Evolutionary conservation across 2,888 invertebrate species (phyloP).

Genomic region (Buathra laborator): DNA sequence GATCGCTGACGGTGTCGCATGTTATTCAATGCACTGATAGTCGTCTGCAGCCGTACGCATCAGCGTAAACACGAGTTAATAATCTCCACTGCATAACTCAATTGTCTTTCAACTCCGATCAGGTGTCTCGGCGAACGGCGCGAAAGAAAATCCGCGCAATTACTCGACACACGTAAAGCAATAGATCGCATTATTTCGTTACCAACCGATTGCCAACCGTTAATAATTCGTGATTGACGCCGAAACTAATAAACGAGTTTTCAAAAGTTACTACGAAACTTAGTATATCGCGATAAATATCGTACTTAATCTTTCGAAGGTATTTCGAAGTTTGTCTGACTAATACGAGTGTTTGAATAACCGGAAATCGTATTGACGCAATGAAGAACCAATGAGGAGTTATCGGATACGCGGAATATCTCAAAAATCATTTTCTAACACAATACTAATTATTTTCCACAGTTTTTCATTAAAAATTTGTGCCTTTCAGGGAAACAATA

Average conservation of each 20-base stretch:
- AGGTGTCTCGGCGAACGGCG: slow-evolving; percentile 31
- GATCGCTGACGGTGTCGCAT: slow-evolving; percentile 58
- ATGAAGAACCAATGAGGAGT: neutral
- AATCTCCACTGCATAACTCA: slow-evolving; percentile 64
- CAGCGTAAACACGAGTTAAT: slow-evolving; percentile 22
- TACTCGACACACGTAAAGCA: neutral
- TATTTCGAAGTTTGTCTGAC: neutral
- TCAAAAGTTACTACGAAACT: neutral
- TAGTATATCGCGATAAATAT: neutral
- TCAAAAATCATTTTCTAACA: neutral
- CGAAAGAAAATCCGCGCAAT: neutral
- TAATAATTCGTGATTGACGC: neutral
- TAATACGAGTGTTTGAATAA: slow-evolving; percentile 18
- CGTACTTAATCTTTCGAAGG: neutral
- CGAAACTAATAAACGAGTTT: neutral
- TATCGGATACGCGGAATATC: neutral
- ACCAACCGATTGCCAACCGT: neutral
- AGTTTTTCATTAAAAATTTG: neutral
- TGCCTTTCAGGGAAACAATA: neutral
- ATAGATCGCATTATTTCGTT: neutral
- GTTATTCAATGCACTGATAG: slow-evolving; percentile 57
- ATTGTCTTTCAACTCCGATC: slow-evolving; percentile 30
- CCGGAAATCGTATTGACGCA: slow-evolving; percentile 32
- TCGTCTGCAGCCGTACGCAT: slow-evolving; percentile 41
- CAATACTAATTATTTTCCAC: neutral